Conservation (phyloP, 2,888 invertebrate genomes). For the Scrobipalpa atriplicella region DNA sequence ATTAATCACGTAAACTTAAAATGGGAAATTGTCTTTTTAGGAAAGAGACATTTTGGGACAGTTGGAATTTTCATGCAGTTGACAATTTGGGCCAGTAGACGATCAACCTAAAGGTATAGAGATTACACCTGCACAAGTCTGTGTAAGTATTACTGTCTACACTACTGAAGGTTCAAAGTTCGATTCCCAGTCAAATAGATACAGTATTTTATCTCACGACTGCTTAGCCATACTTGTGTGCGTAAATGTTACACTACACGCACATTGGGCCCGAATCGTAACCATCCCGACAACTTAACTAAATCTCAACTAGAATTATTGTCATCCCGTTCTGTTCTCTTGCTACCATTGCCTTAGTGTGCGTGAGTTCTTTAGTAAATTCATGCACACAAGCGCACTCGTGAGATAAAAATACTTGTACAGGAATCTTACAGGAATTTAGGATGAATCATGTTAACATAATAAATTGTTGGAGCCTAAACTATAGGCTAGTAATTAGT, state of each 20-base stretch:
- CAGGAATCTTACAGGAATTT: neutral
- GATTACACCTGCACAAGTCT: neutral
- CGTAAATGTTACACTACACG: too few relatives aligned
- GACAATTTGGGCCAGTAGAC: neutral
- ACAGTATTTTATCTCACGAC: too few relatives aligned
- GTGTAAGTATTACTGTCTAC: neutral
- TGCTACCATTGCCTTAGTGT: too few relatives aligned
- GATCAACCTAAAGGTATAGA: neutral
- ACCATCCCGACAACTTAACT: too few relatives aligned
- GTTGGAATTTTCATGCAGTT: neutral
- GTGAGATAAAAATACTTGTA: neutral
- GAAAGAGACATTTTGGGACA: neutral
- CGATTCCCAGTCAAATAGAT: neutral
- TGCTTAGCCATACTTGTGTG: too few relatives aligned
- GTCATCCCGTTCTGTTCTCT: too few relatives aligned
- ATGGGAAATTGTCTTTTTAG: neutral
- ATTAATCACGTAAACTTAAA: too few relatives aligned
- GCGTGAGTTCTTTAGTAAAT: too few relatives aligned
- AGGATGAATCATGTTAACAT: neutral
- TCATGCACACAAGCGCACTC: too few relatives aligned
- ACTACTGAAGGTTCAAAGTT: neutral
- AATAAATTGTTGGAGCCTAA: conserved; percentile 12
- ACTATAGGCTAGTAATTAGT: neutral
- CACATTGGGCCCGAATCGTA: too few relatives aligned
- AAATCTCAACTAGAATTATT: too few relatives aligned